Conservation (phyloP, 2,797 vertebrate genomes). For the Spatula versicolor region DNA sequence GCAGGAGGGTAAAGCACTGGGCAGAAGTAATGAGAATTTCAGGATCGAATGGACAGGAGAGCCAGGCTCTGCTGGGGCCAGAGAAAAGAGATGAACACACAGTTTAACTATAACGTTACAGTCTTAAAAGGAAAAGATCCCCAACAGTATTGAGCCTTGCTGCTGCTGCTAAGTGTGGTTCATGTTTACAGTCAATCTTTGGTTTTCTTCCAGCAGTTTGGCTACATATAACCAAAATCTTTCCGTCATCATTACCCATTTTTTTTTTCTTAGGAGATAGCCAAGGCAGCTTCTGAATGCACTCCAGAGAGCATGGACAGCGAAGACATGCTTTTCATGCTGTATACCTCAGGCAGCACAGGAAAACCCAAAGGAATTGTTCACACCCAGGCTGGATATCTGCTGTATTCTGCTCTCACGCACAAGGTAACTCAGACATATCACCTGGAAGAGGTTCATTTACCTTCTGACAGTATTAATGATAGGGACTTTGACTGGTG, state of each 20-base stretch:
- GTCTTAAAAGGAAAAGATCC: not conserved
- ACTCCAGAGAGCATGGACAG: constrained; percentile 89
- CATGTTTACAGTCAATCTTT: not conserved
- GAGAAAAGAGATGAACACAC: not conserved
- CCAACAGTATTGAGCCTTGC: not conserved
- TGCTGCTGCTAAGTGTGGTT: not conserved
- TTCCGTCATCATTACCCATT: not conserved
- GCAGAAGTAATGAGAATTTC: not conserved
- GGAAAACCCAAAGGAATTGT: constrained; percentile 94
- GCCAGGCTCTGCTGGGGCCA: not conserved
- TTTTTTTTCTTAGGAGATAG: constrained; percentile 84
- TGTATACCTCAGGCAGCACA: constrained; percentile 95
- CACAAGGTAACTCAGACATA: constrained; percentile 85
- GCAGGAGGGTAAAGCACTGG: not conserved
- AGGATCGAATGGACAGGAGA: not conserved
- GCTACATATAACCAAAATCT: not conserved
- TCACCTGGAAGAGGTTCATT: not conserved
- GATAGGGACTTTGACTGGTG: not conserved
- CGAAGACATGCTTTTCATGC: constrained; percentile 91
- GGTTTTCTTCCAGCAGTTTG: not conserved
- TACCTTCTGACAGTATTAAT: not conserved
- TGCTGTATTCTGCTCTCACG: constrained; percentile 89
- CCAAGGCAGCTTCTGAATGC: constrained; percentile 82
- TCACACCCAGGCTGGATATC: constrained; percentile 95
- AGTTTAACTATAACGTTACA: not conserved